Evolutionary conservation across 2,888 invertebrate genomes (phyloP).

Genomic region (Bombyx huttoni): DNA sequence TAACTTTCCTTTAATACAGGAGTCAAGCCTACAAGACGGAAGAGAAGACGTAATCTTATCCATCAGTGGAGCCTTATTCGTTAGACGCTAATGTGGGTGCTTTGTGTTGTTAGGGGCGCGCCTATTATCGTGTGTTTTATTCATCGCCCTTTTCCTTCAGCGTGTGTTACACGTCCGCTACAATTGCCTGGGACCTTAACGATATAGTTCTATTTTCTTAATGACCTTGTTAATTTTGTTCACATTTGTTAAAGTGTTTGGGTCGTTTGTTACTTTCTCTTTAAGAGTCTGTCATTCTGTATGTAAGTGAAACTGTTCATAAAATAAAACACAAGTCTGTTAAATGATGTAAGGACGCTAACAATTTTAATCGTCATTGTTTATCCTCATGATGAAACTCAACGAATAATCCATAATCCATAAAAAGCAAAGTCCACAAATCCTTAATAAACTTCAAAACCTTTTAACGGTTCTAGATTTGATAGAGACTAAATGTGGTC

Average conservation of each 20-base stretch:
- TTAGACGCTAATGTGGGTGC: constrained; percentile 54
- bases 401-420: no score
- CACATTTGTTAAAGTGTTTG: constrained; percentile 37
- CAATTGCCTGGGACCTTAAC: constrained; percentile 42
- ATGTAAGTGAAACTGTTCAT: not conserved
- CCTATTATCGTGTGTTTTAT: constrained; percentile 59
- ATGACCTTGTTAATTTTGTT: constrained; percentile 44
- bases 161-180: constrained; percentile 36
- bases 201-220: constrained; percentile 46
- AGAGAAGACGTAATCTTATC: constrained; percentile 55
- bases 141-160: constrained; percentile 47
- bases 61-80: constrained; percentile 52
- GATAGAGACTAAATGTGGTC: constrained; percentile 31
- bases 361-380: not conserved
- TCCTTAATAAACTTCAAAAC: not conserved
- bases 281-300: constrained; percentile 7
- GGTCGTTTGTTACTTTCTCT: constrained; percentile 25
- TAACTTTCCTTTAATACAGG: constrained; percentile 56
- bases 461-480: constrained; percentile 18
- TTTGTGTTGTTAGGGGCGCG: constrained; percentile 39
- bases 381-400: no score
- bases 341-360: not conserved
- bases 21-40: constrained; percentile 39
- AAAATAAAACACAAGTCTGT: not conserved
- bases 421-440: not conserved